These are phyloP conservation scores for Linepithema humile DNA, from an alignment of 1,140 invertebrate genomes.

Conservation along the genomic window DNA sequence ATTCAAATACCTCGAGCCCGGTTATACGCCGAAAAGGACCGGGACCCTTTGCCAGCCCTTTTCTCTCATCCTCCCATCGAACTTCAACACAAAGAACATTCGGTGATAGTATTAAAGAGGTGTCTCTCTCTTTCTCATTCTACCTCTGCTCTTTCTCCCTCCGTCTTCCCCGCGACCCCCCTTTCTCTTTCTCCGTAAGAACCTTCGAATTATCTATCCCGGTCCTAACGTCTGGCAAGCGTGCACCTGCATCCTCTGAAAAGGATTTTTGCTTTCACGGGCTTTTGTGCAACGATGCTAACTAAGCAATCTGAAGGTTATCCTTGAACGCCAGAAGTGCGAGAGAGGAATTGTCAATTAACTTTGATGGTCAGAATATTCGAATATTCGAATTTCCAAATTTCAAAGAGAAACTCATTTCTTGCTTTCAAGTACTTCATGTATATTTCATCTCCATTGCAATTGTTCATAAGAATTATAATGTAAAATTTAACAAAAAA, in stretches of 20 bases:
- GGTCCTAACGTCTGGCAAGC: background rate
- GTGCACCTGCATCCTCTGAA: background rate
- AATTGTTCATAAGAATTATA: background rate
- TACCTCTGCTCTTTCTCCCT: background rate
- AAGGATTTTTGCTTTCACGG: conserved; percentile 18
- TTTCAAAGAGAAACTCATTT: background rate
- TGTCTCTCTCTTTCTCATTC: conserved; percentile 14
- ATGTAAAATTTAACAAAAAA: background rate
- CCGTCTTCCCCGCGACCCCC: no score
- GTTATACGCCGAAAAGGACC: conserved; percentile 66
- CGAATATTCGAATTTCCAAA: conserved; percentile 10
- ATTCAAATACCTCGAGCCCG: conserved; percentile 72
- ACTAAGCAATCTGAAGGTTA: conserved; percentile 54
- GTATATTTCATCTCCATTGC: no score
- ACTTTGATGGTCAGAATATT: background rate
- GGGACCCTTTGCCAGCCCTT: conserved; percentile 52
- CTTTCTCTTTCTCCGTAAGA: background rate
- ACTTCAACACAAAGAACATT: conserved; percentile 69
- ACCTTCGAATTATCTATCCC: conserved; percentile 17
- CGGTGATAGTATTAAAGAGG: conserved; percentile 59
- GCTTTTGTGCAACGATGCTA: conserved; percentile 38
- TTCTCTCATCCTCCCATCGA: conserved; percentile 45
- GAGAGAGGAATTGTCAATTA: conserved; percentile 11
- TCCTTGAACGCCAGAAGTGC: background rate
- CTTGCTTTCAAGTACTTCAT: background rate